Evolutionary conservation across 2,113 vertebrate species (phyloP).

Genomic region (Guaruba guarouba): DNA sequence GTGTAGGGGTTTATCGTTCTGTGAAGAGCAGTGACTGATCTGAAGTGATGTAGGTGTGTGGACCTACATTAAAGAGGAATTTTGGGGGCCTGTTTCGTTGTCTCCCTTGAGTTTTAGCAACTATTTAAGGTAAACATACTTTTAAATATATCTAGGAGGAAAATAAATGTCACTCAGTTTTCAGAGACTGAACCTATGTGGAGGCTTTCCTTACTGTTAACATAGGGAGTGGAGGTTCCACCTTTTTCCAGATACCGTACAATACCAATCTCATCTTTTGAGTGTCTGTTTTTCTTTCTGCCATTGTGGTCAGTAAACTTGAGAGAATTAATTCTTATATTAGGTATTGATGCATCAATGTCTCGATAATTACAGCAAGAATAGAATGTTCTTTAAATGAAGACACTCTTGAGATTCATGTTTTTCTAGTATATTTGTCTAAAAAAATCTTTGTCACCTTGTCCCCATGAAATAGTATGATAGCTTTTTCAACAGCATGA

Average conservation of each 20-base stretch:
- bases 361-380: background rate
- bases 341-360: background rate
- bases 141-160: background rate
- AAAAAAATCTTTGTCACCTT: background rate
- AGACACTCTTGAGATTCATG: background rate
- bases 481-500: slow-evolving; percentile 32
- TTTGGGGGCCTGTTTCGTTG: fast-evolving
- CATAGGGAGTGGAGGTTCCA: background rate
- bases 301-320: background rate
- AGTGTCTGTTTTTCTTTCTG: background rate
- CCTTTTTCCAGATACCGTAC: background rate
- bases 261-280: background rate
- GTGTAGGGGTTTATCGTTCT: background rate
- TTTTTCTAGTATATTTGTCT: background rate
- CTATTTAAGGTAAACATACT: background rate
- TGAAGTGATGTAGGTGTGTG: background rate
- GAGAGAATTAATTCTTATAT: background rate
- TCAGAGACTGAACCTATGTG: background rate
- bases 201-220: background rate
- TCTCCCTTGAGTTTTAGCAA: background rate
- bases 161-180: background rate
- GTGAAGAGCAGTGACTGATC: background rate
- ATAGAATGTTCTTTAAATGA: background rate
- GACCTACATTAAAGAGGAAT: background rate
- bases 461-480: background rate